These are phyloP conservation scores for Eretmocerus hayati DNA, from an alignment of 2,888 invertebrate genomes.

Conservation along the genomic window DNA sequence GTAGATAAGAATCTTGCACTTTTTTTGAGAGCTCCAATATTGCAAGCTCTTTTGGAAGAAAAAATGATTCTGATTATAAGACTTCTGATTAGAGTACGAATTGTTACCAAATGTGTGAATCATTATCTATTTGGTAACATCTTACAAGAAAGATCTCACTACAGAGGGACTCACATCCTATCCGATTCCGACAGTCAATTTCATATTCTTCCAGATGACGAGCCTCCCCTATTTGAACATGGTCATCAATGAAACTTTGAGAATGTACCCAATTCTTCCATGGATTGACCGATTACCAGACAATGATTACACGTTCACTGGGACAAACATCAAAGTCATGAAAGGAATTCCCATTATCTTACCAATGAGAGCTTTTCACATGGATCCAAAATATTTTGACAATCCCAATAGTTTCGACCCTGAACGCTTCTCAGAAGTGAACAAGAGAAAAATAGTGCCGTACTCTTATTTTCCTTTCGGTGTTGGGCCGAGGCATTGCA, in stretches of 20 bases:
- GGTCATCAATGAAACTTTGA: conserved; percentile 41
- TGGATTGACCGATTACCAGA: conserved; percentile 33
- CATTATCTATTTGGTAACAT: no score
- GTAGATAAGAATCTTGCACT: no score
- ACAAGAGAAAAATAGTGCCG: conserved; percentile 31
- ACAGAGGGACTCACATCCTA: no score
- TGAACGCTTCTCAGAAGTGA: conserved; percentile 41
- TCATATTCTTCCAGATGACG: not conserved
- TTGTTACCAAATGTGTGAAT: no score
- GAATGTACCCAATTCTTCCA: conserved; percentile 42
- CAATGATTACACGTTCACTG: conserved; percentile 33
- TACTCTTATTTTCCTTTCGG: conserved; percentile 40
- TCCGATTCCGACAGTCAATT: not conserved
- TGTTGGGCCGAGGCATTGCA: conserved; percentile 39
- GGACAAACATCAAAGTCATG: conserved; percentile 32
- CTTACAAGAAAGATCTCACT: no score
- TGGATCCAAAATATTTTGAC: conserved; percentile 41
- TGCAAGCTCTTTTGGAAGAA: no score
- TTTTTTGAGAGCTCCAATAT: no score
- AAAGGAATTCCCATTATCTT: conserved; percentile 40
- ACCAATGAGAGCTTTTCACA: conserved; percentile 42
- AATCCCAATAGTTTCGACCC: conserved; percentile 45
- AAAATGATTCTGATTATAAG: no score
- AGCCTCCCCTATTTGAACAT: conserved; percentile 33
- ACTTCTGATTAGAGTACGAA: no score